These are phyloP conservation scores for Varanus komodoensis DNA, from an alignment of 2,113 vertebrate species.

Conservation along the genomic window DNA sequence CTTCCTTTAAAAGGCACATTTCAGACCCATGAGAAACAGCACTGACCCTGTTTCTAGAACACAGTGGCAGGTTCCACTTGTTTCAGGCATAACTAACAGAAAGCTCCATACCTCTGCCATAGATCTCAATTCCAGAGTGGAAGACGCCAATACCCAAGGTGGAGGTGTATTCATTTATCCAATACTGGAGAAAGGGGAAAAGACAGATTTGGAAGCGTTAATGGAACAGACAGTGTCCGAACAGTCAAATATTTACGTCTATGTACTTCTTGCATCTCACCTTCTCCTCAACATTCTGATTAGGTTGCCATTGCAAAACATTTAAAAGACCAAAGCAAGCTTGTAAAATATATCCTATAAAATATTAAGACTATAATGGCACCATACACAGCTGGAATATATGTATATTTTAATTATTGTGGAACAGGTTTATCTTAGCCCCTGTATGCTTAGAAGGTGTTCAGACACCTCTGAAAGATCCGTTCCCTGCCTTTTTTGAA, in stretches of 20 bases:
- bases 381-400: neutral
- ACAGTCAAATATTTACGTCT: neutral
- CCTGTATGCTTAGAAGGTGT: neutral
- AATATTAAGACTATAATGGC: conserved; percentile 1
- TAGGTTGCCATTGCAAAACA: neutral
- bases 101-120: conserved; percentile 87
- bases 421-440: neutral
- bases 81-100: conserved; percentile 44
- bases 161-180: conserved; percentile 97
- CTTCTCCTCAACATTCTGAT: conserved; percentile 33
- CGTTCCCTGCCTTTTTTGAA: neutral
- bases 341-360: neutral
- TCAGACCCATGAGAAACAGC: conserved; percentile 4
- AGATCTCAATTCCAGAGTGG: conserved; percentile 95
- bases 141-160: conserved; percentile 95
- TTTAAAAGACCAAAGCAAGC: neutral
- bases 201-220: conserved; percentile 60
- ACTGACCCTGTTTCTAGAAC: neutral
- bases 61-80: neutral
- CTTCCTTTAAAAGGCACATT: neutral
- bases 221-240: conserved; percentile 26
- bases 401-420: neutral
- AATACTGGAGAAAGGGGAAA: conserved; percentile 83
- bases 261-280: neutral
- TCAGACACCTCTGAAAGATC: neutral